Evolutionary conservation across 2,797 vertebrate species (phyloP).

Genomic region (Buphagus erythrorhynchus): DNA sequence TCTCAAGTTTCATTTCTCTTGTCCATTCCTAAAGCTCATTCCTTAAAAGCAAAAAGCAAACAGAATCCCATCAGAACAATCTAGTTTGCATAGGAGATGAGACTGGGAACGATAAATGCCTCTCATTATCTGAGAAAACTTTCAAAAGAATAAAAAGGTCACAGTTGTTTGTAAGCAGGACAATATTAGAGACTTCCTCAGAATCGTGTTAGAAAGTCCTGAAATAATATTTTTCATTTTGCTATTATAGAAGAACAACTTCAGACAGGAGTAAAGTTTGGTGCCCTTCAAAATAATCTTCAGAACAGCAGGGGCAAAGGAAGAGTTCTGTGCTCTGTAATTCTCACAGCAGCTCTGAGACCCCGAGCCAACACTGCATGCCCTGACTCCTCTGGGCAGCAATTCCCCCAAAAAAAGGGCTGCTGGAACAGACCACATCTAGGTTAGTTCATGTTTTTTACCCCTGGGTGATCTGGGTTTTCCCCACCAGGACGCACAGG

Average conservation of each 20-base stretch:
- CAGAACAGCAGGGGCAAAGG: not conserved
- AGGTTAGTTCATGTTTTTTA: not conserved
- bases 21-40: not conserved
- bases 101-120: not conserved
- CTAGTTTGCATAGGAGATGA: slow-evolving; percentile 35
- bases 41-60: slow-evolving; percentile 1
- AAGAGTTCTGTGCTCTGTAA: not conserved
- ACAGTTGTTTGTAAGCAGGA: not conserved
- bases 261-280: not conserved
- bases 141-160: slow-evolving; percentile 24
- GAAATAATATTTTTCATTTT: not conserved
- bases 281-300: not conserved
- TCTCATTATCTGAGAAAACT: not conserved
- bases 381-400: not conserved
- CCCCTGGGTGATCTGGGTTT: accelerated
- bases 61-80: slow-evolving; percentile 18
- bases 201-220: not conserved
- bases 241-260: not conserved
- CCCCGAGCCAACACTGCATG: not conserved
- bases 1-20: not conserved
- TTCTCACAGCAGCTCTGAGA: not conserved
- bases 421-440: not conserved
- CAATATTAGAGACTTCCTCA: not conserved
- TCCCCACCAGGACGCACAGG: accelerated
- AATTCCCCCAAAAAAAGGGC: no score